Conservation (phyloP, 2,888 invertebrate genomes). For the Hirtodrosophila alboralis region DNA sequence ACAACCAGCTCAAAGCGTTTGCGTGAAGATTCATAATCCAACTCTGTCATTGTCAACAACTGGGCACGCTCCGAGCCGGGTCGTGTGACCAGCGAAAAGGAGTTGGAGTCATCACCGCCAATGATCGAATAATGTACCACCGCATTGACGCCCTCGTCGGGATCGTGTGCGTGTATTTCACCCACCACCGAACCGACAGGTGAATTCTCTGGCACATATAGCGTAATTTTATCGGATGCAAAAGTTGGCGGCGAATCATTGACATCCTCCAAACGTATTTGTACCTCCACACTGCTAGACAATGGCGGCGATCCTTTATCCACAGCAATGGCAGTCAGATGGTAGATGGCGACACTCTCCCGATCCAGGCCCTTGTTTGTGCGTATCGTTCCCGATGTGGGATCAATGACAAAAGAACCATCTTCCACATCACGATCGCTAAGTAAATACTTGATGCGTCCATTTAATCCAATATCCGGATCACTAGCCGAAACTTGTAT, state of each 20-base stretch:
- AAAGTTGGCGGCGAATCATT: constrained; percentile 96
- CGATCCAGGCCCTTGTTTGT: constrained; percentile 95
- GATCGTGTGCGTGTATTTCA: constrained; percentile 94
- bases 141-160: constrained; percentile 96
- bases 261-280: constrained; percentile 93
- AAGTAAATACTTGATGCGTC: constrained; percentile 92
- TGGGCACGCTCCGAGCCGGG: constrained; percentile 94
- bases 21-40: constrained; percentile 97
- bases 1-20: constrained; percentile 95
- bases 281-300: constrained; percentile 89
- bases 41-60: constrained; percentile 93
- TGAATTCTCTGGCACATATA: constrained; percentile 97
- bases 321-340: constrained; percentile 93
- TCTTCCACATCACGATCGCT: constrained; percentile 91
- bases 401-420: constrained; percentile 96
- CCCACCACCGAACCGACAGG: constrained; percentile 97
- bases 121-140: constrained; percentile 97
- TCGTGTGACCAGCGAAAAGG: constrained; percentile 91
- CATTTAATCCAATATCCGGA: constrained; percentile 94
- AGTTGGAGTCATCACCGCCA: constrained; percentile 95
- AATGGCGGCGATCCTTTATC: constrained; percentile 94
- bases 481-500: constrained; percentile 92
- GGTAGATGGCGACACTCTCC: constrained; percentile 94
- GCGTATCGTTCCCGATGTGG: constrained; percentile 95
- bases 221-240: constrained; percentile 92